Evolutionary conservation across 1,140 invertebrate species (phyloP).

Genomic region (Samia ricini): DNA sequence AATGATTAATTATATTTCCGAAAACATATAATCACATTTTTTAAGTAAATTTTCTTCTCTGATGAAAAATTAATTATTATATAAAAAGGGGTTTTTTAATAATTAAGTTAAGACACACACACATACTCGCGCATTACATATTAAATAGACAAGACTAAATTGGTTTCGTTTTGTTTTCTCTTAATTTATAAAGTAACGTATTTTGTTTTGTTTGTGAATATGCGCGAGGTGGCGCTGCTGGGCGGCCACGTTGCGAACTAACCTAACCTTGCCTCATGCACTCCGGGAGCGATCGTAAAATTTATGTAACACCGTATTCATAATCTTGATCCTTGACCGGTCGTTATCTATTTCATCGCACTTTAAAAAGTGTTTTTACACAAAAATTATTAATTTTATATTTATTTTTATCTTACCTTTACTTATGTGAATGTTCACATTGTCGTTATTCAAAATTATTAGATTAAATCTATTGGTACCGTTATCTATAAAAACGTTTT

Average conservation of each 20-base stretch:
- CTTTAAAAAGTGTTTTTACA: background rate
- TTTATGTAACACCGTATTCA: conserved; percentile 27
- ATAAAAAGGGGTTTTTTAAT: background rate
- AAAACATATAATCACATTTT: no score
- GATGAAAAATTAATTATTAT: no score
- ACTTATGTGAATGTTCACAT: no score
- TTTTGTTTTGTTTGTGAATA: conserved; percentile 16
- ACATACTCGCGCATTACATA: no score
- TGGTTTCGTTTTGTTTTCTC: background rate
- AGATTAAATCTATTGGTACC: no score
- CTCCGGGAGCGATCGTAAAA: conserved; percentile 45
- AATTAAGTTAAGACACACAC: no score
- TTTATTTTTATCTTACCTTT: background rate
- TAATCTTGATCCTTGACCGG: conserved; percentile 48
- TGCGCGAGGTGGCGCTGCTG: conserved; percentile 53
- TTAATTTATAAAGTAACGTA: background rate
- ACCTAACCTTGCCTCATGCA: conserved; percentile 62
- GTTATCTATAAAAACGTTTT: no score
- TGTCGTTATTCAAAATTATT: no score
- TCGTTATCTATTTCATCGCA: background rate
- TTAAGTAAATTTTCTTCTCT: no score
- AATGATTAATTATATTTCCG: background rate
- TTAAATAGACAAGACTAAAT: no score
- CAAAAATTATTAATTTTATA: background rate
- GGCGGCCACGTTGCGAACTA: conserved; percentile 67